A percentile compares a stretch with the other conserved stretches of the same genome.
Evolutionary conservation across 2,888 invertebrate genomes (phyloP).

Genomic region (Hyalella azteca): DNA sequence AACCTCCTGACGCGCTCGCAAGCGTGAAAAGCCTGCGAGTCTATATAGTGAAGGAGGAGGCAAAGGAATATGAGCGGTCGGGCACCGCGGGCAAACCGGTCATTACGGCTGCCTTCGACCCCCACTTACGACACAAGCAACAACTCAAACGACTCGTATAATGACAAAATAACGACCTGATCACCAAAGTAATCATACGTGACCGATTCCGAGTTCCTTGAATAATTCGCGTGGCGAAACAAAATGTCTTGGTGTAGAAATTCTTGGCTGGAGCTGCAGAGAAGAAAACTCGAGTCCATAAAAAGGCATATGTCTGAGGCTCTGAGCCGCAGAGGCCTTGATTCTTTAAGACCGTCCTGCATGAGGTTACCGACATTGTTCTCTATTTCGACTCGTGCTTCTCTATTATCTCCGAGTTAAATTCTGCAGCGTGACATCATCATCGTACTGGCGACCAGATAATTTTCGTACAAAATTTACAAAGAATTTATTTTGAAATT

Average conservation of each 20-base stretch:
- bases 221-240: slow-evolving; percentile 28
- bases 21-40: too few relatives aligned
- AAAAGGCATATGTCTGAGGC: neutral
- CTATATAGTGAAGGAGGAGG: too few relatives aligned
- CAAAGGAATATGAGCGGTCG: neutral
- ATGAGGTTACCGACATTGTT: too few relatives aligned
- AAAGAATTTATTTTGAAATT: too few relatives aligned
- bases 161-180: slow-evolving; percentile 31
- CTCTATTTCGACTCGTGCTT: too few relatives aligned
- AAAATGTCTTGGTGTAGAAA: slow-evolving; percentile 10
- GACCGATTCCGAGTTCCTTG: slow-evolving; percentile 26
- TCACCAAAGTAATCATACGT: slow-evolving; percentile 30
- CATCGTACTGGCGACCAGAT: too few relatives aligned
- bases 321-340: too few relatives aligned
- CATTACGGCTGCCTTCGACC: neutral
- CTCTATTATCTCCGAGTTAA: too few relatives aligned
- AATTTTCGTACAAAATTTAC: too few relatives aligned
- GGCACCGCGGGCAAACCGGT: neutral
- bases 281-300: neutral
- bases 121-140: neutral
- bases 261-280: neutral
- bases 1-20: too few relatives aligned
- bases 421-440: too few relatives aligned
- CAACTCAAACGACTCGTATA: slow-evolving; percentile 21
- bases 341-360: too few relatives aligned